phyloP scores from a whole-genome alignment of 1,140 invertebrate genomes.

The Drosophila tropicalis region DNA sequence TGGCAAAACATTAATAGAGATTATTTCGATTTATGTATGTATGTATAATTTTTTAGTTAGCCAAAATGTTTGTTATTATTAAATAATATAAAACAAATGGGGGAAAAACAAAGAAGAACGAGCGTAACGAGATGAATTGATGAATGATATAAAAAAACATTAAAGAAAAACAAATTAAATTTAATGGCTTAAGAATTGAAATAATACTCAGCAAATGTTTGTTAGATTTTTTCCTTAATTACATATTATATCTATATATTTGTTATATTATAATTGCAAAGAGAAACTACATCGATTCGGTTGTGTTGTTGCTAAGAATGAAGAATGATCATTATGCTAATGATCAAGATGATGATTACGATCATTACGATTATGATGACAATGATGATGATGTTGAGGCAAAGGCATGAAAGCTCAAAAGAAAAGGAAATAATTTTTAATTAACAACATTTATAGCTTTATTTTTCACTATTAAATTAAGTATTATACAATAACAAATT shows the following conservation, averaged over 20 bases:
- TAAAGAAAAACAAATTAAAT: neutral
- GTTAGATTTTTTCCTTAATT: constrained; percentile 56
- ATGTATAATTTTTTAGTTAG: constrained; percentile 65
- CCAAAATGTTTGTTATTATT: constrained; percentile 65
- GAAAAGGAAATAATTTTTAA: constrained; percentile 34
- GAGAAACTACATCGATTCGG: constrained; percentile 79
- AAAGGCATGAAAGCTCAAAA: constrained; percentile 40
- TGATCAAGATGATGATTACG: constrained; percentile 10
- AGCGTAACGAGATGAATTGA: constrained; percentile 16
- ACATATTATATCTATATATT: constrained; percentile 51
- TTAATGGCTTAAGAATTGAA: constrained; percentile 9
- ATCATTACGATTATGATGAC: constrained; percentile 4
- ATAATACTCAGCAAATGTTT: constrained; percentile 43
- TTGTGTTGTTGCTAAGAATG: constrained; percentile 74
- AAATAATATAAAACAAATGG: constrained; percentile 45
- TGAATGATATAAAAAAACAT: constrained; percentile 5
- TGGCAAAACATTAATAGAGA: constrained; percentile 47
- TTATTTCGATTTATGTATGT: constrained; percentile 38
- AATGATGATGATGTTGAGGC: constrained; percentile 1
- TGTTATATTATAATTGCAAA: constrained; percentile 54
- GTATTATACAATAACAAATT: constrained; percentile 61
- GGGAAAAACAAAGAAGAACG: neutral
- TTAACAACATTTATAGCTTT: constrained; percentile 77
- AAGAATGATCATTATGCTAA: neutral
- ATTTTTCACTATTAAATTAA: constrained; percentile 76